Base-by-base conservation (phyloP, 2,888 invertebrate genomes). In the Drosophila maculinotata region DNA sequence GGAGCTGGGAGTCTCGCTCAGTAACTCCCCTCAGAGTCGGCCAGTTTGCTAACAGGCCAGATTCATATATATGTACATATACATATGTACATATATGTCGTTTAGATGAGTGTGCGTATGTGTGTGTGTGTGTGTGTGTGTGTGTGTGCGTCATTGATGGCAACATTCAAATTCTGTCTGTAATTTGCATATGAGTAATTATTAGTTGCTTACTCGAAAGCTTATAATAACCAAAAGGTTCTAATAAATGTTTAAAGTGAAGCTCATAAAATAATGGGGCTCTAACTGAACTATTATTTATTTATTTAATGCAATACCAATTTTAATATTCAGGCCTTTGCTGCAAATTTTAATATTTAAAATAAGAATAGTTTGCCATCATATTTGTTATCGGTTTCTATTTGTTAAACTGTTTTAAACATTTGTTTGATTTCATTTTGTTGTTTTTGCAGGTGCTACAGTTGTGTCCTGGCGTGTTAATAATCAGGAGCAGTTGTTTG, bases 391-490 rank as follows among this genome's bases (percentile, higher is more conserved):
- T 10, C 3, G 28, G 31, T 26, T 3, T 35, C 42, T 26, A n/a
- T 10, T 7, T 5, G n/a, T 6, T 4, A 14, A 12, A 33, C 20
- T 20, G 2, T 20, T 20, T 20, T 3, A 20, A 20, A 20, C 20
- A 39, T 14, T 33, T 23, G 10, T 31, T 33, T 12, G 17, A 28
- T 12, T 20, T 45, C 35, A 28, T 23, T 20, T 6, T 20, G n/a
- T n/a, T n/a, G n/a, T 1, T 36, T 28, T 42, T 94, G 66, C 92
- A 98, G 98, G 98, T 92, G 98, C 98, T 75, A 98, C 98, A 58
- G 96, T 98, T 75, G 97, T 98, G 78, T 98, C 98, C 90, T 98
- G 98, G 98, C 94, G 97, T 89, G 97, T 97, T 70, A 97, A 97
- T 92, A 98, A 98, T 92, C 97, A 98, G 92, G 98, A 98, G 92